Conservation (phyloP, 1,140 invertebrate species). For the Aphis gossypii region DNA sequence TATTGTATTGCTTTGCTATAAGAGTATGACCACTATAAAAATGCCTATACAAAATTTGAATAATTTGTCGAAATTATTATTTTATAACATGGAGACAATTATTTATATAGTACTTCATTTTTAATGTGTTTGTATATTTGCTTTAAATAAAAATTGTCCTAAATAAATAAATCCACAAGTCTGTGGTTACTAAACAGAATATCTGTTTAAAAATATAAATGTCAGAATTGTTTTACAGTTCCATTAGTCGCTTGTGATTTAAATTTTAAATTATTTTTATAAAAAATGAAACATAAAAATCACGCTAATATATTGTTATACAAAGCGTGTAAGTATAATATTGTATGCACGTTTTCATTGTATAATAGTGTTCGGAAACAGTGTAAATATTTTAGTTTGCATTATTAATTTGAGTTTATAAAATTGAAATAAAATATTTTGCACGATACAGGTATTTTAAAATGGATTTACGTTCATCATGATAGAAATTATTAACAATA, state of each 20-base stretch:
- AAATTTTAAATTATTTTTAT: not conserved
- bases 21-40: not conserved
- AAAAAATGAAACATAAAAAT: not conserved
- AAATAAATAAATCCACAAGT: not conserved
- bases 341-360: not conserved
- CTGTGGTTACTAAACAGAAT: too few species aligned
- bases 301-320: not conserved
- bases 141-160: too few species aligned
- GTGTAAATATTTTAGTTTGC: constrained; percentile 5
- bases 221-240: not conserved
- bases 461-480: not conserved
- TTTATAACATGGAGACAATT: too few species aligned
- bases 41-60: not conserved
- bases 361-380: not conserved
- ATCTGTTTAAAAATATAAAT: too few species aligned
- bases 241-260: not conserved
- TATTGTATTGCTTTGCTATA: not conserved
- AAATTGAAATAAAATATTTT: constrained; percentile 7
- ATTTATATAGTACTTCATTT: too few species aligned
- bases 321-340: not conserved
- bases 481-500: not conserved
- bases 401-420: not conserved
- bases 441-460: not conserved
- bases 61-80: not conserved
- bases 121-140: too few species aligned